Evolutionary conservation across 2,113 vertebrate genomes (phyloP).

Genomic region (Stigmatopora nigra): DNA sequence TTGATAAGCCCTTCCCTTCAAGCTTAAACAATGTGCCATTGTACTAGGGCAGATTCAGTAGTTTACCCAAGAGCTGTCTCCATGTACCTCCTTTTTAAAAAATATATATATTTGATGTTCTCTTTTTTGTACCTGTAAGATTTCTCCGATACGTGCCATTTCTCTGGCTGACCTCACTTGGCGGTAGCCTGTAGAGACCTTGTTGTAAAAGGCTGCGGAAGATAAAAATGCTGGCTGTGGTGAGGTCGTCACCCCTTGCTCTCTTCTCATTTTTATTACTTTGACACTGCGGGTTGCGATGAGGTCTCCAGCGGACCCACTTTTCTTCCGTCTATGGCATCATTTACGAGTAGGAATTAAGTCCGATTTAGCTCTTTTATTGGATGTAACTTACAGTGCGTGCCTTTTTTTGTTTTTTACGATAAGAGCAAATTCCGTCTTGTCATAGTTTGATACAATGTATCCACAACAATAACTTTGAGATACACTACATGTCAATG

Average conservation of each 20-base stretch:
- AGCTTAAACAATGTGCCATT: constrained; percentile 52
- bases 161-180: constrained; percentile 57
- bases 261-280: constrained; percentile 55
- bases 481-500: neutral
- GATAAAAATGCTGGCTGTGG: constrained; percentile 50
- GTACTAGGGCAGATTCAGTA: constrained; percentile 45
- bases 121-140: constrained; percentile 51
- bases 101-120: neutral
- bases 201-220: constrained; percentile 49
- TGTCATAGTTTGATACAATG: neutral
- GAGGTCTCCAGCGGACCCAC: constrained; percentile 45
- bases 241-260: constrained; percentile 34
- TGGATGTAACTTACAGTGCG: neutral
- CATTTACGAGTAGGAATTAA: constrained; percentile 19
- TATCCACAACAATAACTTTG: neutral
- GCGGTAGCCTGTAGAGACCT: constrained; percentile 53
- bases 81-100: constrained; percentile 39
- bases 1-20: constrained; percentile 58
- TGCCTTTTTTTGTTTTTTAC: neutral
- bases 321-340: constrained; percentile 29
- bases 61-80: constrained; percentile 61
- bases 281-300: constrained; percentile 47
- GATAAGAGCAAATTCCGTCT: neutral
- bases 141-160: constrained; percentile 61
- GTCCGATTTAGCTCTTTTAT: neutral